These are phyloP conservation scores for Callinectes sapidus DNA, from an alignment of 2,888 invertebrate species.

Conservation along the genomic window DNA sequence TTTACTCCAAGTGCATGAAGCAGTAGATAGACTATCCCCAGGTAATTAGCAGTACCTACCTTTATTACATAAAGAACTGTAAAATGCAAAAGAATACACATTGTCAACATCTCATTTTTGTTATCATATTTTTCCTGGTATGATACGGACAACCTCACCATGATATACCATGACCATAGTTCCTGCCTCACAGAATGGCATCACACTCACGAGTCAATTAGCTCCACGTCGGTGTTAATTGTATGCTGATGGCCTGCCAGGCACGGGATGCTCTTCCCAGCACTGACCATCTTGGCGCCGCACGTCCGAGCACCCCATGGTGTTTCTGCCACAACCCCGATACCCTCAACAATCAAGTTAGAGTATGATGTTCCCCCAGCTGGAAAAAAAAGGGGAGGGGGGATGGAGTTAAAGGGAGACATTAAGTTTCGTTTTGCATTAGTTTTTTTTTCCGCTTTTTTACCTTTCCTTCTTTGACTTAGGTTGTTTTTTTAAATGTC, in stretches of 20 bases:
- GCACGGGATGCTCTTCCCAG: constrained; percentile 58
- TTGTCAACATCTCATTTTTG: background rate
- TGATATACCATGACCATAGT: background rate
- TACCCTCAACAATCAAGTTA: constrained; percentile 48
- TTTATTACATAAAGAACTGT: background rate
- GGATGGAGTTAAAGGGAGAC: background rate
- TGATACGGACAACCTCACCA: background rate
- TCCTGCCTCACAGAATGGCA: background rate
- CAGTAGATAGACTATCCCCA: background rate
- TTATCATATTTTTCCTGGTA: background rate
- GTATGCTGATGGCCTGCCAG: constrained; percentile 40
- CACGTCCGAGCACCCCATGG: constrained; percentile 60
- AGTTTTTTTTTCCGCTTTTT: background rate
- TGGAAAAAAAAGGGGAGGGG: constrained; percentile 22
- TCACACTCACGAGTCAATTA: constrained; percentile 57
- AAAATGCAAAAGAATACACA: background rate
- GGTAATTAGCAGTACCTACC: background rate
- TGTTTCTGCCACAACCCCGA: constrained; percentile 55
- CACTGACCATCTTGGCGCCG: constrained; percentile 43
- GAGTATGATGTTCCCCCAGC: constrained; percentile 52
- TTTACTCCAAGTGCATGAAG: background rate
- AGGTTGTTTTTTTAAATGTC: background rate
- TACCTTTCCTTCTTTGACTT: background rate
- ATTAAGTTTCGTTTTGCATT: background rate
- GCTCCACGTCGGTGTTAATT: constrained; percentile 39